Evolutionary conservation across 2,888 invertebrate genomes (phyloP).

Genomic region (Caenorhabditis wallacei): DNA sequence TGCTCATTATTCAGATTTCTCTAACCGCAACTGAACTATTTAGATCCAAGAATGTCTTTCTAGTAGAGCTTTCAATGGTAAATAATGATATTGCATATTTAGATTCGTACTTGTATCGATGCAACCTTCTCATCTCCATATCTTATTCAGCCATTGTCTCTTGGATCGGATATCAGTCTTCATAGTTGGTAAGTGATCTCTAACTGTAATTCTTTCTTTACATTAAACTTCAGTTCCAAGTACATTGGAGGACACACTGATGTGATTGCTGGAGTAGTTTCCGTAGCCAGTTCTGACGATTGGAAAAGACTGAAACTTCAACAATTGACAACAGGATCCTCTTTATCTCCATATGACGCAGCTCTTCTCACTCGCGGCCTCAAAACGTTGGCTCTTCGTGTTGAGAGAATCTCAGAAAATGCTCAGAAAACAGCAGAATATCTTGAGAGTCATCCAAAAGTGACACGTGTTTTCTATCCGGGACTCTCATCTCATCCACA

Average conservation of each 20-base stretch:
- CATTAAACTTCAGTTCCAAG: conserved; percentile 83
- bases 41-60: too few relatives aligned
- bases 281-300: conserved; percentile 52
- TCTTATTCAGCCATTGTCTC: conserved; percentile 82
- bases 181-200: conserved; percentile 82
- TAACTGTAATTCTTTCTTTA: neutral
- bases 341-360: conserved; percentile 69
- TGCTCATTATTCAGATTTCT: too few relatives aligned
- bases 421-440: conserved; percentile 69
- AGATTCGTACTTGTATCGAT: conserved; percentile 83
- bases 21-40: too few relatives aligned
- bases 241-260: conserved; percentile 84
- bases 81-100: neutral
- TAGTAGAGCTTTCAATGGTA: too few relatives aligned
- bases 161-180: conserved; percentile 83
- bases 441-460: conserved; percentile 70
- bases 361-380: conserved; percentile 72
- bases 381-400: conserved; percentile 74
- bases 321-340: conserved; percentile 60
- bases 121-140: conserved; percentile 84
- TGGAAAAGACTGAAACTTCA: conserved; percentile 74
- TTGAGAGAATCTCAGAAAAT: conserved; percentile 68
- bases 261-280: conserved; percentile 83
- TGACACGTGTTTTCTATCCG: conserved; percentile 70
- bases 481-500: conserved; percentile 75